Conservation (phyloP, 2,113 vertebrate species). For the Tricholaema leucomelas region DNA sequence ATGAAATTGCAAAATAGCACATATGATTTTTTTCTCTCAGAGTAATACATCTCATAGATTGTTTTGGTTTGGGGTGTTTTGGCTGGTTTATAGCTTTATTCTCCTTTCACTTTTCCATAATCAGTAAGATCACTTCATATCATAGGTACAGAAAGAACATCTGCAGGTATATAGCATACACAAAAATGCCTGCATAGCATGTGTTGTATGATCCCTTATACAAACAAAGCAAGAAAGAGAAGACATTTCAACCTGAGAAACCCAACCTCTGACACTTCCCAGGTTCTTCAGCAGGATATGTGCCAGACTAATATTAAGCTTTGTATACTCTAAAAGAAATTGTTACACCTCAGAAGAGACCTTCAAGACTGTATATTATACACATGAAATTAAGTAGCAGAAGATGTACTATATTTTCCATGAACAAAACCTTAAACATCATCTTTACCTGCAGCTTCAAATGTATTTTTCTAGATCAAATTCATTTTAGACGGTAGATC, state of each 20-base stretch:
- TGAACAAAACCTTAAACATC: not conserved
- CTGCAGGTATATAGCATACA: not conserved
- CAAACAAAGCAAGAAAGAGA: not conserved
- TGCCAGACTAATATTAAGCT: slow-evolving; percentile 20
- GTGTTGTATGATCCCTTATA: not conserved
- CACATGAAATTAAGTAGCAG: not conserved
- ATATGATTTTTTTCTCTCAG: too few relatives aligned
- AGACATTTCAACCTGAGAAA: not conserved
- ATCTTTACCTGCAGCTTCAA: not conserved
- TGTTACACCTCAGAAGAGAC: not conserved
- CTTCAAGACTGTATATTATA: not conserved
- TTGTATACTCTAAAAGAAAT: slow-evolving; percentile 13
- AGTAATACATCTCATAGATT: not conserved
- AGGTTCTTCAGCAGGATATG: slow-evolving; percentile 11
- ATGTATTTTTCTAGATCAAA: not conserved
- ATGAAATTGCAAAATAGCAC: not conserved
- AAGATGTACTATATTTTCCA: not conserved
- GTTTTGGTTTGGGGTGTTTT: not conserved
- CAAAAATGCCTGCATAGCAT: not conserved
- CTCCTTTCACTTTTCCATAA: not conserved
- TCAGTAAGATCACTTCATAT: not conserved
- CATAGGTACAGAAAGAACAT: not conserved
- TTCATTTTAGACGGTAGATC: not conserved
- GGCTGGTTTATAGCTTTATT: too few relatives aligned
- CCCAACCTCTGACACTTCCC: slow-evolving; percentile 16